Base-by-base conservation (phyloP, 2,888 invertebrate genomes). In the Agrochola litura region DNA sequence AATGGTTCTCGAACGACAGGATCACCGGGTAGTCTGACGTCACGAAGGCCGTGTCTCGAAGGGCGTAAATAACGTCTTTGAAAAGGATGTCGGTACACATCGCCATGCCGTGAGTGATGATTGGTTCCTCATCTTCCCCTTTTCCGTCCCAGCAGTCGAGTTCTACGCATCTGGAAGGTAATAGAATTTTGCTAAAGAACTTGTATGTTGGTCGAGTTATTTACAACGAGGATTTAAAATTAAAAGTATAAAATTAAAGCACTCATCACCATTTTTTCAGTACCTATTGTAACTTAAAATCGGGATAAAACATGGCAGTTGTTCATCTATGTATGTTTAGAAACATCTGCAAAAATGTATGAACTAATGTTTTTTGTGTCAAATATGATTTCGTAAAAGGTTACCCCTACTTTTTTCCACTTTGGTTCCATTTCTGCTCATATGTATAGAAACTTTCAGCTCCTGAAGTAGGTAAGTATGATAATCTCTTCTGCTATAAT, bases 1-100 rank as follows among this genome's bases (percentile, higher is more conserved):
- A 99, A 95, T 99, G 99, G 97, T 99, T 99, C 97, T 99, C 99
- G 94, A 99, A 99, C 49, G 99, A 99, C 73, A 99, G 97, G 88
- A 99, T 99, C 73, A 99, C 98, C 0, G 99, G 99, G 95, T 98
- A 99, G 90, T 99, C 99, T 8, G 99, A 99, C 3, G 99, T 99
- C 68, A 99, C 99, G 95, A 99, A 99, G 61, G 99, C 99, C 6
- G 99, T 99, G 95, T 99, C 99, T 84, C 99, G 97, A 79, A 99
- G 98, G 6, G 99, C 99, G 94, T 99, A 98, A 90, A 99, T 99
- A 64, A 99, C 99, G 96, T 99, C 99, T 95, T 99, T 99, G 96
- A 99, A 99, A 41, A 99, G 97, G 91, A 99, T 99, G 96, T 99
- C 99, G 5, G 99, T 99, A 93, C 99, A 99, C 99, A 99, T 99